Conservation (phyloP, 2,797 vertebrate genomes). For the Coreius guichenoti region DNA sequence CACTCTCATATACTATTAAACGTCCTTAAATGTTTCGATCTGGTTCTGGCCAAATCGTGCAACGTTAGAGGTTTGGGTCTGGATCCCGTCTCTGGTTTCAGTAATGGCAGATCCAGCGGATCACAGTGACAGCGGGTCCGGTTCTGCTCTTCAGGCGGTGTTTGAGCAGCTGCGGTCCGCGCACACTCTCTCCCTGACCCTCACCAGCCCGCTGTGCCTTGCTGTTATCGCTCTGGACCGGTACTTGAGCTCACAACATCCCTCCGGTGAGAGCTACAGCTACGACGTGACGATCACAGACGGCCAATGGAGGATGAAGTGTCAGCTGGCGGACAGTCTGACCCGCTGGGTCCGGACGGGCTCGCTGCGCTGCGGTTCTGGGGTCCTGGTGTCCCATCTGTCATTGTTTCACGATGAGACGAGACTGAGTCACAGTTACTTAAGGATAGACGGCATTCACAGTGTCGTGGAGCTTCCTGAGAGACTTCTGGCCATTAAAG, state of each 20-base stretch:
- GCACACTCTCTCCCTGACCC: conserved; percentile 64
- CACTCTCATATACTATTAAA: not conserved
- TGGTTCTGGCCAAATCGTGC: not conserved
- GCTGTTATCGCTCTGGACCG: conserved; percentile 82
- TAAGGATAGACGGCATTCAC: conserved; percentile 77
- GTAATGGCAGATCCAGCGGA: conserved; percentile 26
- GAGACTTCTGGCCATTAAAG: conserved; percentile 41
- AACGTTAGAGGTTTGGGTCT: not conserved
- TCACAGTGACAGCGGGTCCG: not conserved
- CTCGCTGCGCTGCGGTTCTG: conserved; percentile 77
- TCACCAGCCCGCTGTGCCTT: conserved; percentile 67
- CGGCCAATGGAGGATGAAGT: conserved; percentile 78
- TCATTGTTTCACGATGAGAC: conserved; percentile 83
- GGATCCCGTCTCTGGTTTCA: not conserved
- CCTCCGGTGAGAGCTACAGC: conserved; percentile 70
- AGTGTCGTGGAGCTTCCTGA: conserved; percentile 45
- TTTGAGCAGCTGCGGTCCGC: conserved; percentile 68
- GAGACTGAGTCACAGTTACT: conserved; percentile 76
- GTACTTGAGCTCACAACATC: conserved; percentile 74
- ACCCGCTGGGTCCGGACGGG: conserved; percentile 79
- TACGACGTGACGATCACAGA: conserved; percentile 88
- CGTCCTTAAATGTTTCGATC: not conserved
- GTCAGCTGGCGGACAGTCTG: conserved; percentile 75
- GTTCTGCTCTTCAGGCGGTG: conserved; percentile 66
- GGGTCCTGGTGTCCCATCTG: conserved; percentile 75